A percentile compares a stretch with the other conserved stretches of the same genome.
These are phyloP conservation scores for Cynopterus sphinx DNA, from an alignment of 2,797 vertebrate species.

Conservation along the genomic window DNA sequence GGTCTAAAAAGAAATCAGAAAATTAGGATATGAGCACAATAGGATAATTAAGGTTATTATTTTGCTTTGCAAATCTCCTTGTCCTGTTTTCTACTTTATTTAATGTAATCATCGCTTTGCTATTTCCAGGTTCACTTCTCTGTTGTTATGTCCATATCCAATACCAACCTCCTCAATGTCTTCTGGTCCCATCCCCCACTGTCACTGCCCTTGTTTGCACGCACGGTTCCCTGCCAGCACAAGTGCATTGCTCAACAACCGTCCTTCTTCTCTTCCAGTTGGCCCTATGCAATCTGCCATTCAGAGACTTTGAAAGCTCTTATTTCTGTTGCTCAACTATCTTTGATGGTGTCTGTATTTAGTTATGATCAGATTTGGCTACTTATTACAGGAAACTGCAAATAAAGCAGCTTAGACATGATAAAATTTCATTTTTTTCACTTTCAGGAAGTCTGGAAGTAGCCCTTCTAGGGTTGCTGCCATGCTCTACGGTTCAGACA, in stretches of 20 bases:
- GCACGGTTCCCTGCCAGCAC: background rate
- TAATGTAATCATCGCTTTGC: too few relatives aligned
- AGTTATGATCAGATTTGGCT: background rate
- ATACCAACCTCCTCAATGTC: too few relatives aligned
- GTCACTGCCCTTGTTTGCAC: background rate
- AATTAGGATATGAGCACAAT: background rate
- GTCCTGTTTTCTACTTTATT: background rate
- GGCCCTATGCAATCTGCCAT: background rate
- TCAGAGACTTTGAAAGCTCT: background rate
- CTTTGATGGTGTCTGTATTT: background rate
- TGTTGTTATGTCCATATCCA: background rate
- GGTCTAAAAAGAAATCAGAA: background rate
- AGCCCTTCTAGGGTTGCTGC: background rate
- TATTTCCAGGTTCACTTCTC: too few relatives aligned
- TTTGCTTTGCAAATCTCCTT: background rate
- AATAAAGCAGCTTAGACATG: background rate
- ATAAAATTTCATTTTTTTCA: background rate
- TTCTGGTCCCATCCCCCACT: background rate
- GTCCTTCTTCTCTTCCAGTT: background rate
- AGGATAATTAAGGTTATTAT: background rate
- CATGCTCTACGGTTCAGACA: background rate
- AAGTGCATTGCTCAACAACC: background rate
- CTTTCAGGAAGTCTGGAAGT: background rate
- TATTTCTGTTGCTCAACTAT: background rate
- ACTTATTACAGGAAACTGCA: background rate